phyloP scores from a whole-genome alignment of 2,888 invertebrate species.

The Campoplex capitator region DNA sequence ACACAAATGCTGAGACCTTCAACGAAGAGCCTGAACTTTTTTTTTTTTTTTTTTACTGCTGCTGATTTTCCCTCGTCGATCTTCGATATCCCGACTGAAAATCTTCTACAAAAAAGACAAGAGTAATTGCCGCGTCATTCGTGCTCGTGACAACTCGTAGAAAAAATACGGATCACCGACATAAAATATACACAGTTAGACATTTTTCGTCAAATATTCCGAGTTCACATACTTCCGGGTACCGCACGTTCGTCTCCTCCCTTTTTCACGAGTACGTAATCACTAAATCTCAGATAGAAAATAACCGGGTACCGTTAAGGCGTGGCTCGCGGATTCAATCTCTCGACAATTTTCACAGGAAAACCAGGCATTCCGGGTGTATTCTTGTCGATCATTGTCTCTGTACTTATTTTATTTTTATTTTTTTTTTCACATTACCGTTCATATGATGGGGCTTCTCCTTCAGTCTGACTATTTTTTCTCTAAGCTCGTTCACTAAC shows the following conservation, averaged over 20 bases:
- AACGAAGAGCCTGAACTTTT: conserved; percentile 3
- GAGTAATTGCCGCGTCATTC: not conserved
- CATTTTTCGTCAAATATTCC: not conserved
- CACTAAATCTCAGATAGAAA: conserved; percentile 36
- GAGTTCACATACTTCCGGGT: not conserved
- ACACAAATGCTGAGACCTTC: conserved; percentile 31
- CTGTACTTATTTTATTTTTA: not conserved
- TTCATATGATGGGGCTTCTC: not conserved
- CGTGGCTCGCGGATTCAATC: conserved; percentile 7
- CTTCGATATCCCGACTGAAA: not conserved
- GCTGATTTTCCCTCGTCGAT: conserved; percentile 4
- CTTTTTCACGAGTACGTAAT: conserved; percentile 7
- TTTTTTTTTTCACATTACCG: conserved; percentile 7
- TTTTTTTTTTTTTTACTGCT: conserved; percentile 9
- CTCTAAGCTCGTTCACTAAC: not conserved
- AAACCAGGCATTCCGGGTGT: not conserved
- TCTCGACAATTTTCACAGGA: conserved; percentile 1
- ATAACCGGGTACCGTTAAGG: conserved; percentile 18
- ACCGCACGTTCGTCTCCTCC: not conserved
- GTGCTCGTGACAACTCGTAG: not conserved
- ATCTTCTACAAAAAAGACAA: conserved; percentile 11
- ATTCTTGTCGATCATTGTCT: not conserved
- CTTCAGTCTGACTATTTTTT: not conserved
- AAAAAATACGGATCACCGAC: too few species aligned
- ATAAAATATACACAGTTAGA: not conserved